These are phyloP conservation scores for Drosophila atripex DNA, from an alignment of 2,888 invertebrate species.

Conservation along the genomic window DNA sequence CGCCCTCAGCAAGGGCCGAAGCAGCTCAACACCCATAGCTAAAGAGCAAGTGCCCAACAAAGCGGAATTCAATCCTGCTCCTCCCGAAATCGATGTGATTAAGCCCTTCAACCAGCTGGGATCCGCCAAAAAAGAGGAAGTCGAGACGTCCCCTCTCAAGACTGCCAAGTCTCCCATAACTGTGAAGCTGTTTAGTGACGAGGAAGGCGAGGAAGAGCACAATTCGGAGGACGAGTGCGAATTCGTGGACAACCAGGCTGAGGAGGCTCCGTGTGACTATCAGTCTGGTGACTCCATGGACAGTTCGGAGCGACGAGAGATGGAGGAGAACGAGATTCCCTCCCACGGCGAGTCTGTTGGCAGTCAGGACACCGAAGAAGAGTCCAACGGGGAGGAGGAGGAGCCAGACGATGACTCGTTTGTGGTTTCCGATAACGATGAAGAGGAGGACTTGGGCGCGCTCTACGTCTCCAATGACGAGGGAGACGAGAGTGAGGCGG, in stretches of 20 bases:
- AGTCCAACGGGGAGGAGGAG: slow-evolving; percentile 82
- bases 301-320: slow-evolving; percentile 85
- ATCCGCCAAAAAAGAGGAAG: not conserved
- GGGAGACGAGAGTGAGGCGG: slow-evolving; percentile 26
- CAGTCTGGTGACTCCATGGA: slow-evolving; percentile 83
- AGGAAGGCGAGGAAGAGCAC: slow-evolving; percentile 35
- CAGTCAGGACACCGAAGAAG: slow-evolving; percentile 84
- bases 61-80: slow-evolving; percentile 22
- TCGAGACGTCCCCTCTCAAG: not conserved
- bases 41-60: slow-evolving; percentile 24
- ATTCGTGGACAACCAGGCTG: slow-evolving; percentile 78
- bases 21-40: slow-evolving; percentile 60
- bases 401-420: slow-evolving; percentile 85
- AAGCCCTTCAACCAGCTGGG: slow-evolving; percentile 34
- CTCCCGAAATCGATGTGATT: slow-evolving; percentile 54
- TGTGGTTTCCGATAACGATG: slow-evolving; percentile 84
- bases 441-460: slow-evolving; percentile 24
- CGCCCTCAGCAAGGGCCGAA: slow-evolving; percentile 35
- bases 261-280: slow-evolving; percentile 68
- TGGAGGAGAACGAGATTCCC: slow-evolving; percentile 85
- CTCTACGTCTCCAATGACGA: slow-evolving; percentile 49
- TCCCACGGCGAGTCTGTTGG: slow-evolving; percentile 85
- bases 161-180: not conserved
- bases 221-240: slow-evolving; percentile 35
- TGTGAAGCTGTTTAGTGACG: slow-evolving; percentile 9